Percentiles rank a stretch among this genome's conserved stretches.
Conservation (phyloP, 2,888 invertebrate genomes). For the Thereva unica region DNA sequence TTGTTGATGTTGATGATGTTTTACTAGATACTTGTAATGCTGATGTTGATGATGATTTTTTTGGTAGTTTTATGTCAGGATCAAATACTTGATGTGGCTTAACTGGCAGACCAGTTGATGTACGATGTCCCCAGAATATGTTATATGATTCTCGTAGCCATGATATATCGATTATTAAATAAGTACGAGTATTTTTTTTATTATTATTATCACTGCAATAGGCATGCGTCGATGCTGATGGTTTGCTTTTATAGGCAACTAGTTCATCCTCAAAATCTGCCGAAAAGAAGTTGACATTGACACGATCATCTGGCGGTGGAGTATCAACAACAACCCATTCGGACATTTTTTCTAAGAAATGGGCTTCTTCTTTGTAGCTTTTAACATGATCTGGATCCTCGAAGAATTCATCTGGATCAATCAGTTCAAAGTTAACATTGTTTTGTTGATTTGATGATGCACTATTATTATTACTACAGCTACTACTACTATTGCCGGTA, state of each 20-base stretch:
- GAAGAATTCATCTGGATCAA: conserved; percentile 57
- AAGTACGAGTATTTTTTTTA: not conserved
- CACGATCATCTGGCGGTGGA: conserved; percentile 42
- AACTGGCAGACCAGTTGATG: conserved; percentile 17
- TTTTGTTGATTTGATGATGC: not conserved
- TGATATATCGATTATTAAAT: not conserved
- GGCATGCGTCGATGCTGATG: not conserved
- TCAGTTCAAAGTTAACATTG: conserved; percentile 46
- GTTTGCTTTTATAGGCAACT: conserved; percentile 9
- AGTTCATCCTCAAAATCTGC: conserved; percentile 55
- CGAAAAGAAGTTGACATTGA: conserved; percentile 50
- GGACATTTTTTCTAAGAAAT: conserved; percentile 52
- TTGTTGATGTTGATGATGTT: not conserved
- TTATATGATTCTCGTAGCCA: conserved; percentile 25
- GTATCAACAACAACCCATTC: conserved; percentile 56
- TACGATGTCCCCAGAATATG: conserved; percentile 34
- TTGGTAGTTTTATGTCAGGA: not conserved
- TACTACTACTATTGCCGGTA: no score
- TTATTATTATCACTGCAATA: not conserved
- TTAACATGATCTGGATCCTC: conserved; percentile 56
- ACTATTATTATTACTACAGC: not conserved
- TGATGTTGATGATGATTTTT: not conserved
- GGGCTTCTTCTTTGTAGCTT: conserved; percentile 53
- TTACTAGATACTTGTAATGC: not conserved
- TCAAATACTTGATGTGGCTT: not conserved